Percentiles rank a stretch among this genome's conserved stretches.
Evolutionary conservation across 2,888 invertebrate species (phyloP).

Genomic region (Eueremaeus valkanovi): DNA sequence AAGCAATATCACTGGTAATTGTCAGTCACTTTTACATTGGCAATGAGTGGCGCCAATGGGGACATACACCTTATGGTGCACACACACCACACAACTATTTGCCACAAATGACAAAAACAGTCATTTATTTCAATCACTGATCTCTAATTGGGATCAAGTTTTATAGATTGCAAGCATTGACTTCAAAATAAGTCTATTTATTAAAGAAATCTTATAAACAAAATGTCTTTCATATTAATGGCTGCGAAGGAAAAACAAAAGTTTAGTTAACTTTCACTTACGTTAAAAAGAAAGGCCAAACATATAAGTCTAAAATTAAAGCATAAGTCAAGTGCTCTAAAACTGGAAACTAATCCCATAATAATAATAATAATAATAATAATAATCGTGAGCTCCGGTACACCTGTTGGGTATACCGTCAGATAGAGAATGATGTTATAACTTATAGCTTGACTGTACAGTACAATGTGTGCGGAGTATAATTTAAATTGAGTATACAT

Average conservation of each 20-base stretch:
- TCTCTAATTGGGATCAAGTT: not conserved
- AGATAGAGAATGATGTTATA: no score
- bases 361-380: conserved; percentile 1
- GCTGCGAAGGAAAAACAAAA: not conserved
- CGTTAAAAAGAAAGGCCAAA: not conserved
- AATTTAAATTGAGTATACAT: no score
- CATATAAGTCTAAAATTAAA: not conserved
- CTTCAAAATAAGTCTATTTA: not conserved
- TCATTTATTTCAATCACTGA: conserved; percentile 9
- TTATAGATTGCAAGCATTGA: not conserved
- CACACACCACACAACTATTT: not conserved
- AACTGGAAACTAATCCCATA: conserved; percentile 23
- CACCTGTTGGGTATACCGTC: not conserved
- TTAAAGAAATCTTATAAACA: not conserved
- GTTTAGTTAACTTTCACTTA: not conserved
- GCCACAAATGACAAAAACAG: conserved; percentile 16
- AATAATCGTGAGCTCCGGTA: not conserved
- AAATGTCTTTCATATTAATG: not conserved
- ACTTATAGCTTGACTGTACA: not conserved
- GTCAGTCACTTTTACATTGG: not conserved
- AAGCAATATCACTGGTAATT: not conserved
- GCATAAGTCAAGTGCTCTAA: not conserved
- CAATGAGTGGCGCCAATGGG: conserved; percentile 20
- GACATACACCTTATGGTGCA: conserved; percentile 24
- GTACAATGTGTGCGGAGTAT: no score